Conservation (phyloP, 2,888 invertebrate species). For the Timema cristinae region DNA sequence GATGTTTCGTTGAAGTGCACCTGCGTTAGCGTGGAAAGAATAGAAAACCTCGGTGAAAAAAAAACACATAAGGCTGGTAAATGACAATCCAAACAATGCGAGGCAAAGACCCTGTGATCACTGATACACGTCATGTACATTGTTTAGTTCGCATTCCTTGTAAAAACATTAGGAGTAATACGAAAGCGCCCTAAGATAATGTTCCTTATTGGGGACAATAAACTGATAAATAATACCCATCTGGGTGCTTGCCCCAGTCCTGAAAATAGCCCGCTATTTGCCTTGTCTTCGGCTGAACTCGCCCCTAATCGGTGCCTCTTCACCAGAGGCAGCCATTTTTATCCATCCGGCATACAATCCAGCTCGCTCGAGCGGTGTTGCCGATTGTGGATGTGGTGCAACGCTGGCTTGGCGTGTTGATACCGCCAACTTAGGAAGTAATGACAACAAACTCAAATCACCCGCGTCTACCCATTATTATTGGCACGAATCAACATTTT, state of each 20-base stretch:
- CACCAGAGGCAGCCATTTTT: conserved; percentile 24
- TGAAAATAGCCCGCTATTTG: neutral
- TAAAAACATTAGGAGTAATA: too few species aligned
- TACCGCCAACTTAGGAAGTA: neutral
- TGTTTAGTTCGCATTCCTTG: too few species aligned
- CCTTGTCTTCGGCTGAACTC: conserved; percentile 6
- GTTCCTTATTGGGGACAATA: neutral
- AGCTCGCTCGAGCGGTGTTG: conserved; percentile 15
- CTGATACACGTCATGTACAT: too few species aligned
- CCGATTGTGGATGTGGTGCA: neutral
- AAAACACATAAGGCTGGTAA: too few species aligned
- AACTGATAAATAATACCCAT: neutral
- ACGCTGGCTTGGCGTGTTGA: neutral
- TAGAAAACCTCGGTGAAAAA: too few species aligned
- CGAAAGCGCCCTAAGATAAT: neutral
- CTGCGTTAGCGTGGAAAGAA: too few species aligned
- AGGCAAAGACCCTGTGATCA: too few species aligned
- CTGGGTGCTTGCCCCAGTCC: neutral
- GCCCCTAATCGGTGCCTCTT: conserved; percentile 28
- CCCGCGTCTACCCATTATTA: too few species aligned
- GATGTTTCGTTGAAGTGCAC: too few species aligned
- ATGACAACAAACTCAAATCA: too few species aligned
- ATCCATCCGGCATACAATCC: conserved; percentile 12
- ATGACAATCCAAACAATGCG: too few species aligned
- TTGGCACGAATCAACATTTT: too few species aligned